phyloP scores from a whole-genome alignment of 2,113 vertebrate genomes.

The Alethe diademata region DNA sequence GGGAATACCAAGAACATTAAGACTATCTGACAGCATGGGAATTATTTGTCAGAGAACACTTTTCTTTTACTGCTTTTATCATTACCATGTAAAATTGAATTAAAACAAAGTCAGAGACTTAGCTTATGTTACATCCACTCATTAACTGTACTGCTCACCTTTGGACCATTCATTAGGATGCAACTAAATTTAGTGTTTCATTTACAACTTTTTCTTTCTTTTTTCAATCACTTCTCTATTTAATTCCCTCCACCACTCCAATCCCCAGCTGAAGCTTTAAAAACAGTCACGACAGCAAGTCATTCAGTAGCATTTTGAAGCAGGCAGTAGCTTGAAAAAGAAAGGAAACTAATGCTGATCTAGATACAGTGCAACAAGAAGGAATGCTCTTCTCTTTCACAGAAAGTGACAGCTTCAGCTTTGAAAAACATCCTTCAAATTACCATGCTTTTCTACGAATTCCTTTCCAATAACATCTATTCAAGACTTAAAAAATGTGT shows the following conservation, averaged over 20 bases:
- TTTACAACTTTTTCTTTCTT: background rate
- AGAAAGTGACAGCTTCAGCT: background rate
- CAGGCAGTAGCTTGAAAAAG: background rate
- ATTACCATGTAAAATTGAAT: background rate
- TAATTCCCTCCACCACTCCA: background rate
- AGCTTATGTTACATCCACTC: background rate
- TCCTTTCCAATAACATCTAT: background rate
- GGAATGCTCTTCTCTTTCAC: background rate
- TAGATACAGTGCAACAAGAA: background rate
- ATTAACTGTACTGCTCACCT: background rate
- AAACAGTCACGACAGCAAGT: background rate
- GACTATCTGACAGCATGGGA: background rate
- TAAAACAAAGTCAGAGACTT: background rate
- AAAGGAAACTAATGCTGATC: background rate
- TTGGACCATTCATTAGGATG: background rate
- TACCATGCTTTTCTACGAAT: background rate
- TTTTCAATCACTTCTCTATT: background rate
- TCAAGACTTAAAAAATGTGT: background rate
- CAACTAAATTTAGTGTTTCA: background rate
- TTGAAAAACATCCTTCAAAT: background rate
- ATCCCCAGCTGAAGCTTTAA: background rate
- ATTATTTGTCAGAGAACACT: constrained; percentile 3
- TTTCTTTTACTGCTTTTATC: background rate
- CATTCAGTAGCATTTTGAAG: background rate
- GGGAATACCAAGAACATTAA: constrained; percentile 7